Conservation (phyloP, 2,113 vertebrate species). For the Bombycilla garrulus region DNA sequence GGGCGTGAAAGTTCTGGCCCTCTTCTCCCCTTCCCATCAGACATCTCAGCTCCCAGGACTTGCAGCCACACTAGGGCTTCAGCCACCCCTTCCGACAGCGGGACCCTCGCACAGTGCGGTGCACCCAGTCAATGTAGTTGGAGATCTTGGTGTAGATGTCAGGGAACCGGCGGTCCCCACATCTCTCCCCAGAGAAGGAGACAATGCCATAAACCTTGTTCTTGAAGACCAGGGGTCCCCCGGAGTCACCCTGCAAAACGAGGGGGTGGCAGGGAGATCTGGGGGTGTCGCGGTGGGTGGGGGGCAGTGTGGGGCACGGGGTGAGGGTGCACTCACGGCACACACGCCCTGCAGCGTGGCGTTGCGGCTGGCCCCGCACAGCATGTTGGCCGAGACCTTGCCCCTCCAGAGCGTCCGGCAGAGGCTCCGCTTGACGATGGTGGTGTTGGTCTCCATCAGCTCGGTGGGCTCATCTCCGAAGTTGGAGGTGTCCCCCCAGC, state of each 20-base stretch:
- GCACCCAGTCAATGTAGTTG: conserved; percentile 69
- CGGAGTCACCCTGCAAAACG: conserved; percentile 67
- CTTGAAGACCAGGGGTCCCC: conserved; percentile 72
- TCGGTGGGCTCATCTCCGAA: background rate
- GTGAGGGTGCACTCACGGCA: background rate
- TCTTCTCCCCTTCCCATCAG: background rate
- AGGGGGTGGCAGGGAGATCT: background rate
- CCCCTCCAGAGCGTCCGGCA: conserved; percentile 68
- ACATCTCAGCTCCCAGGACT: background rate
- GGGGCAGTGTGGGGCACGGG: rapidly evolving
- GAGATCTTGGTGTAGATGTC: conserved; percentile 75
- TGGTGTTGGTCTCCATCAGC: conserved; percentile 69
- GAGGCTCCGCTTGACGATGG: conserved; percentile 1
- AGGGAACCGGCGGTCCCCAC: conserved; percentile 61
- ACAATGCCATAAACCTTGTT: conserved; percentile 55
- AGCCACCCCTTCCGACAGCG: rapidly evolving
- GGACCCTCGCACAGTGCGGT: background rate
- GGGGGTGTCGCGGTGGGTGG: rapidly evolving
- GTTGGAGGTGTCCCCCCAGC: conserved; percentile 69
- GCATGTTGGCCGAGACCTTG: conserved; percentile 26
- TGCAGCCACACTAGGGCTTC: background rate
- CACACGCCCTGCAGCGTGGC: conserved; percentile 59
- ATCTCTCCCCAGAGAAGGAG: conserved; percentile 71
- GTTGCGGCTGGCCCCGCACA: conserved; percentile 54
- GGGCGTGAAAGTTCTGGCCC: background rate